These are phyloP conservation scores for Acropora yongei DNA, from an alignment of 64 coral and sea anemone genomes.

Conservation along the genomic window DNA sequence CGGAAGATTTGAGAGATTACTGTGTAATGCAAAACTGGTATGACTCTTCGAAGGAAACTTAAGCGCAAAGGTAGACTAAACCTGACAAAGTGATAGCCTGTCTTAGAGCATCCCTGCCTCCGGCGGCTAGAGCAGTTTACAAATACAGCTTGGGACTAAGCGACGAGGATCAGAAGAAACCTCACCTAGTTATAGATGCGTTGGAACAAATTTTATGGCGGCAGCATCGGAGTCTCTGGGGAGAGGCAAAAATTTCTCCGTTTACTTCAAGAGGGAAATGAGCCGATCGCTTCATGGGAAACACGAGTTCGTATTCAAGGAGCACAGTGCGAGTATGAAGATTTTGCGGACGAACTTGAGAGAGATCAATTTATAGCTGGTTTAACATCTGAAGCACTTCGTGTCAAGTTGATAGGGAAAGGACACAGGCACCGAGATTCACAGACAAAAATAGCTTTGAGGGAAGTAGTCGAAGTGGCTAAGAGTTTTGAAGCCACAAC, in stretches of 20 bases:
- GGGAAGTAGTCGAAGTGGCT: constrained; percentile 42
- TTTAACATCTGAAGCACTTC: constrained; percentile 55
- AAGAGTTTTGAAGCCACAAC: not conserved
- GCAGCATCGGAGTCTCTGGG: constrained; percentile 36
- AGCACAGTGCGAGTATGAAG: constrained; percentile 46
- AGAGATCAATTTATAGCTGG: constrained; percentile 58
- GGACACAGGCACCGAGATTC: constrained; percentile 47
- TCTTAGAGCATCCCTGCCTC: no score
- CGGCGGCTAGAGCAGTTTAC: no score
- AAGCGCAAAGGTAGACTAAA: no score
- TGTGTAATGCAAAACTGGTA: no score
- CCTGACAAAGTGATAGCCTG: no score
- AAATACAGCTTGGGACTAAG: no score
- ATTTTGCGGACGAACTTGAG: constrained; percentile 13
- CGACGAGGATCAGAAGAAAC: no score
- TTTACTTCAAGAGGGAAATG: constrained; percentile 43
- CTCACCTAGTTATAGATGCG: no score
- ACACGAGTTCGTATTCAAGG: constrained; percentile 51
- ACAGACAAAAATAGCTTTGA: constrained; percentile 35
- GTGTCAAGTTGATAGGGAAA: constrained; percentile 55
- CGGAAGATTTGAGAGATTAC: no score
- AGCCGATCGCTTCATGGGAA: constrained; percentile 58
- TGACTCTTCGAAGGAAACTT: no score
- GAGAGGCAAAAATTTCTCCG: constrained; percentile 45
- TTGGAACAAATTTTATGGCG: constrained; percentile 18